A percentile compares a stretch with the other conserved stretches of the same genome.
Conservation (phyloP, 1,140 invertebrate genomes). For the Drosophila subpulchrella region DNA sequence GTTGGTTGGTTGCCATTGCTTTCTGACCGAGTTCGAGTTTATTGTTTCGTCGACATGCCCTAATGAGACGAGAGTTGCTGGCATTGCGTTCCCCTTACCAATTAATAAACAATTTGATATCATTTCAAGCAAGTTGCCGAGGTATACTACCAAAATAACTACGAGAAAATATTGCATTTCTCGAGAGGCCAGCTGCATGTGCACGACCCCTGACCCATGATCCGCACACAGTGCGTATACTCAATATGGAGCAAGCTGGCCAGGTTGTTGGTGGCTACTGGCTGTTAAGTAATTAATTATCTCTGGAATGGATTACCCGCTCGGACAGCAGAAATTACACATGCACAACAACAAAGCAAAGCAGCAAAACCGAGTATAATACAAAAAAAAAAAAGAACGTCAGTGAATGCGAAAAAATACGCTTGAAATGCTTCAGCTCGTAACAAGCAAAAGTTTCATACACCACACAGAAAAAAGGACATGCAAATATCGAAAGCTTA, state of each 20-base stretch:
- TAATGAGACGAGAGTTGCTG: slow-evolving; percentile 14
- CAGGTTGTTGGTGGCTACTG: slow-evolving; percentile 5
- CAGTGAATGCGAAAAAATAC: slow-evolving; percentile 30
- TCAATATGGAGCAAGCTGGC: slow-evolving; percentile 11
- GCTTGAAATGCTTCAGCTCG: slow-evolving; percentile 26
- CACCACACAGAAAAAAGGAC: slow-evolving; percentile 13
- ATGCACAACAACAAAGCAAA: slow-evolving; percentile 23
- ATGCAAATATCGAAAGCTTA: slow-evolving; percentile 37
- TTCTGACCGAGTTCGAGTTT: slow-evolving; percentile 27
- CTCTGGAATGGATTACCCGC: slow-evolving; percentile 46
- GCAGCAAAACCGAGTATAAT: slow-evolving; percentile 14
- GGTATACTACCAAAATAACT: background rate
- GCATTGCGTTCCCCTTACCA: slow-evolving; percentile 13
- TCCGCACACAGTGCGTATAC: slow-evolving; percentile 32
- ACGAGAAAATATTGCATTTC: slow-evolving; percentile 2
- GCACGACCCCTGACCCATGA: slow-evolving; percentile 10
- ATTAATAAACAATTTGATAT: slow-evolving; percentile 9
- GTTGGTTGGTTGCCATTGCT: slow-evolving; percentile 24
- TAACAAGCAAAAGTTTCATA: slow-evolving; percentile 17
- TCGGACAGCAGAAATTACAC: slow-evolving; percentile 49
- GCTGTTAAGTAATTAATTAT: slow-evolving; percentile 69
- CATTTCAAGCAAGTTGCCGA: background rate
- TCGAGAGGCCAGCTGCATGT: slow-evolving; percentile 14
- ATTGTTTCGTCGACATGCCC: slow-evolving; percentile 14
- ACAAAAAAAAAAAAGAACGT: background rate